Conservation (phyloP, 2,113 vertebrate genomes). For the Xyliphius kryptos region DNA sequence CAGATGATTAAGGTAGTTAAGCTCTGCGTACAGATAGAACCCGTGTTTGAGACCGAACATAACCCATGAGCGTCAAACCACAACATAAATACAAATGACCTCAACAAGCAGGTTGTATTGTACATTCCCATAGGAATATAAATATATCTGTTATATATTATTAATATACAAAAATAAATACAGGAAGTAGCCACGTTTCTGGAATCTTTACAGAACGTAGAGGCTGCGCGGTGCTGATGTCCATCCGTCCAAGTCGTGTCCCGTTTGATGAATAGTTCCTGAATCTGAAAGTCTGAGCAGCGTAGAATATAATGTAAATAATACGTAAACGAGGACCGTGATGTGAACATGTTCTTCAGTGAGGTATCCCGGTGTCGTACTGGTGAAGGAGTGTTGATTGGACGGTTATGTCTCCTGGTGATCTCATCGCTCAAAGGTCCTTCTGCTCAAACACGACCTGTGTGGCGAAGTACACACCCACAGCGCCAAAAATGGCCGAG, state of each 20-base stretch:
- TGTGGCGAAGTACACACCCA: conserved; percentile 63
- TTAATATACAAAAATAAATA: conserved; percentile 49
- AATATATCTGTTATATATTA: conserved; percentile 43
- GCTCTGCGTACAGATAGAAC: conserved; percentile 31
- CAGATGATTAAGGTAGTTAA: conserved; percentile 16
- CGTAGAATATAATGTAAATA: conserved; percentile 2
- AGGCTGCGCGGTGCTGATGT: conserved; percentile 16
- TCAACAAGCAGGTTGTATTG: conserved; percentile 49
- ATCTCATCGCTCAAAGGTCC: conserved; percentile 59
- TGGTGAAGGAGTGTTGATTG: too few species aligned
- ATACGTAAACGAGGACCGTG: background rate
- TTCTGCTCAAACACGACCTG: conserved; percentile 68
- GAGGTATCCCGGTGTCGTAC: too few species aligned
- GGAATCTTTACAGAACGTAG: conserved; percentile 26
- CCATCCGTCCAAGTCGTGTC: conserved; percentile 32
- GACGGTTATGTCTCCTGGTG: background rate
- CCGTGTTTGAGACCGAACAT: background rate
- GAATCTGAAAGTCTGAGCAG: background rate
- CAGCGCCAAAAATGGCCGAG: conserved; percentile 62
- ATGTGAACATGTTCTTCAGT: too few species aligned
- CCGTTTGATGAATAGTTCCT: background rate
- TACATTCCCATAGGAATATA: conserved; percentile 58
- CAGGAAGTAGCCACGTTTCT: conserved; percentile 35
- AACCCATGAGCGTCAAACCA: conserved; percentile 23
- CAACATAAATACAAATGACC: conserved; percentile 40